Evolutionary conservation across 2,888 invertebrate genomes (phyloP), one percentile per base, ranked within the genome.

Genomic region (Torymus texanus): DNA sequence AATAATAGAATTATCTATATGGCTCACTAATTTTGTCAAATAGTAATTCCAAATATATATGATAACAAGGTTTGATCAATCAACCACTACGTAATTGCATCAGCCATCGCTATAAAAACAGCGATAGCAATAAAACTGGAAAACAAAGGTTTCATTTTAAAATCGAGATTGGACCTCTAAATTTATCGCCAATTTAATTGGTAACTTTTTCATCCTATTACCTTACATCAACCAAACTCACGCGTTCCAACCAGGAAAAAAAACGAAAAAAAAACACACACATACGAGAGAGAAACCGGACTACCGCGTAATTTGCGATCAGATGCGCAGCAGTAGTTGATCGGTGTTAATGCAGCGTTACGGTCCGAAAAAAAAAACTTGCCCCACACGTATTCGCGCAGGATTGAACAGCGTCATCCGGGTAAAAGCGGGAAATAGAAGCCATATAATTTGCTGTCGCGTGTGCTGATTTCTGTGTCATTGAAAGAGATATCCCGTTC

Each of bases 401-500:
- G 21, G 59, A n/a, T n/a, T 12, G 16, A 75, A 55, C 55, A 18
- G 61, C 55, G 29, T 75, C 41, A 55, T 62, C 8, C 12, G 16
- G 50, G 29, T 5, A 66, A 59, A 71, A 59, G 0, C 41, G 41
- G 53, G 21, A 59, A 65, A 75, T 75, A 41, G 55, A 14, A 68
- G 58, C 11, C 41, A 50, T 66, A 75, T 55, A 58, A 71, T 72
- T 65, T n/a, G 51, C 24, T 51, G 10, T 55, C n/a, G n/a, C 24
- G 18, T 41, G 8, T 41, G 41, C 53, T 68, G 81, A 75, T 70
- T 59, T 65, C 55, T 75, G 70, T 18, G 21, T 10, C 18, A 59
- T 62, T 61, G 65, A 65, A 75, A 56, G 53, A 67, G n/a, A 73
- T 78, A 59, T 59, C 29, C 16, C 66, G 16, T 77, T 5, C 29